phyloP scores from a whole-genome alignment of 2,888 invertebrate genomes.

The Phasia obesa region DNA sequence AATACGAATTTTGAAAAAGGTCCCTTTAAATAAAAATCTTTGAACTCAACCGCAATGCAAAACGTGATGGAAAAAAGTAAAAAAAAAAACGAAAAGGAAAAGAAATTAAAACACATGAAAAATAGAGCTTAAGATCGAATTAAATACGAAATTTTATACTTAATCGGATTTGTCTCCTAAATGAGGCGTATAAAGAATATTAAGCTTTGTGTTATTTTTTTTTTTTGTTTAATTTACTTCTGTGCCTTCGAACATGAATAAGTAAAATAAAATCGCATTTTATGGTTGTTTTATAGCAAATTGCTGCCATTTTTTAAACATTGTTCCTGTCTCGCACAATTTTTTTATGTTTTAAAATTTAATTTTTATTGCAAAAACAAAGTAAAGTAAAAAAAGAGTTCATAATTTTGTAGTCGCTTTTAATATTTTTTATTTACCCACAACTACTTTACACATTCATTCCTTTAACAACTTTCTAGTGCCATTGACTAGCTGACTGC shows the following conservation, averaged over 20 bases:
- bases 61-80: constrained; percentile 16
- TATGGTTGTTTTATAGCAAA: not conserved
- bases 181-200: constrained; percentile 70
- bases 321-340: not conserved
- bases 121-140: constrained; percentile 59
- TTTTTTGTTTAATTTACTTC: constrained; percentile 15
- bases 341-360: constrained; percentile 7
- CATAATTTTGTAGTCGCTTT: constrained; percentile 45
- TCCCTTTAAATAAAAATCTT: constrained; percentile 48
- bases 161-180: constrained; percentile 71
- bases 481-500: not conserved
- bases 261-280: constrained; percentile 16
- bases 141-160: constrained; percentile 70
- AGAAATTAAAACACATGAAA: constrained; percentile 37
- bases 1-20: constrained; percentile 49
- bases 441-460: constrained; percentile 56
- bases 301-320: constrained; percentile 1
- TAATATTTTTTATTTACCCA: constrained; percentile 46
- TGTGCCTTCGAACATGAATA: constrained; percentile 27
- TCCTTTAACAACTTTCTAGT: constrained; percentile 49
- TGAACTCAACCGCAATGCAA: constrained; percentile 65
- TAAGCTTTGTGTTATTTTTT: constrained; percentile 61
- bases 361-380: not conserved
- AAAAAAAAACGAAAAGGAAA: not conserved
- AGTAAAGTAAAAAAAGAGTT: constrained; percentile 13